A percentile compares a stretch with the other conserved stretches of the same genome.
Evolutionary conservation across 2,797 vertebrate genomes (phyloP).

Genomic region (Melanotaenia trifasciata): DNA sequence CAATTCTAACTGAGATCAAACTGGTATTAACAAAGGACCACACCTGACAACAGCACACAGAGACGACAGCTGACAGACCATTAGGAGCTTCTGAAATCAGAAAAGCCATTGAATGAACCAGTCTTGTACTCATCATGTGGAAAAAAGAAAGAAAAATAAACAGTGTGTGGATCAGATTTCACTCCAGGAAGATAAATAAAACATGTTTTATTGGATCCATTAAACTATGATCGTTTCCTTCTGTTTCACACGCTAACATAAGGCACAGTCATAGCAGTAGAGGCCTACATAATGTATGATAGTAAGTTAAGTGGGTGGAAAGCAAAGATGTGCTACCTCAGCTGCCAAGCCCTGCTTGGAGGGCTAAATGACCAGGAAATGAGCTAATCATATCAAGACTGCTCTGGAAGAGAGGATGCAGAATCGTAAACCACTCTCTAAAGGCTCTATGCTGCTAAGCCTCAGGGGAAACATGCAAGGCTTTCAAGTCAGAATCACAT

Average conservation of each 20-base stretch:
- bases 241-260: slow-evolving; percentile 12
- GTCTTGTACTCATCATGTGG: neutral
- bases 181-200: neutral
- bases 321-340: slow-evolving; percentile 51
- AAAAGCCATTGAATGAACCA: slow-evolving; percentile 7
- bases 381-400: slow-evolving; percentile 51
- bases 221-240: slow-evolving; percentile 7
- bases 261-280: slow-evolving; percentile 23
- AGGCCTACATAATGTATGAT: slow-evolving; percentile 67
- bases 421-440: slow-evolving; percentile 16
- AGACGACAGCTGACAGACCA: slow-evolving; percentile 1
- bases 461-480: slow-evolving; percentile 18
- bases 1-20: slow-evolving; percentile 34
- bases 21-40: slow-evolving; percentile 35
- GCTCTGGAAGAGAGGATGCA: slow-evolving; percentile 11
- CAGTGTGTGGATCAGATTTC: neutral
- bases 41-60: slow-evolving; percentile 22
- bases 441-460: slow-evolving; percentile 10
- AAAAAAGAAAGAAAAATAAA: neutral
- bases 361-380: slow-evolving; percentile 67
- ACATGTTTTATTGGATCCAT: slow-evolving; percentile 8
- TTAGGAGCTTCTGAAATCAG: slow-evolving; percentile 10
- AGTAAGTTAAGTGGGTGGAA: slow-evolving; percentile 66
- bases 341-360: slow-evolving; percentile 49
- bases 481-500: neutral